Percentiles rank a stretch among this genome's conserved stretches.
These are phyloP conservation scores for Echeneis naucrates DNA, from an alignment of 2,797 vertebrate species.

Conservation along the genomic window DNA sequence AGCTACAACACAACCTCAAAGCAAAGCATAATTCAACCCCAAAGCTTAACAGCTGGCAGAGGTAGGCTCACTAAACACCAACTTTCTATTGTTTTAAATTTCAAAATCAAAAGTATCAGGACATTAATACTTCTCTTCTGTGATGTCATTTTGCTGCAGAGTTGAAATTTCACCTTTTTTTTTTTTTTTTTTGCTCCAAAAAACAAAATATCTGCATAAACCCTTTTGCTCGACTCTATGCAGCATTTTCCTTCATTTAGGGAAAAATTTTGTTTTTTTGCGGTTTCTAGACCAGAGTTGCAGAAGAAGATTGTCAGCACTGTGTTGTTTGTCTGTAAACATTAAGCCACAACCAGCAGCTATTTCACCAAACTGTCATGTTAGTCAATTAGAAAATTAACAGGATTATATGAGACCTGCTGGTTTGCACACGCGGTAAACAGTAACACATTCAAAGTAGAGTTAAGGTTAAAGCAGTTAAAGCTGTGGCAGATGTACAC, in stretches of 20 bases:
- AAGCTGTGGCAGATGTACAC: not conserved
- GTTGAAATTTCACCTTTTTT: not conserved
- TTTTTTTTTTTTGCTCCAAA: not conserved
- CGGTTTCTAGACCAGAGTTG: not conserved
- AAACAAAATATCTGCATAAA: not conserved
- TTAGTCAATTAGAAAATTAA: not conserved
- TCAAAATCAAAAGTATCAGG: not conserved
- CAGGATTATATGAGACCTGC: not conserved
- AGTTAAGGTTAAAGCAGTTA: slow-evolving; percentile 8
- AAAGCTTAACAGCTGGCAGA: not conserved
- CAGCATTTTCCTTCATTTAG: not conserved
- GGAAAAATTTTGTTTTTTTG: not conserved
- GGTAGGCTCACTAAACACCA: too few relatives aligned
- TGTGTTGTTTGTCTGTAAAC: not conserved
- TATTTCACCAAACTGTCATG: not conserved
- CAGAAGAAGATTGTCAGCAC: not conserved
- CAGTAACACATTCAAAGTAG: not conserved
- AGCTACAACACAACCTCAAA: not conserved
- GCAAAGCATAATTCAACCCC: too few relatives aligned
- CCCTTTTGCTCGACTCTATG: not conserved
- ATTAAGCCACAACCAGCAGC: not conserved
- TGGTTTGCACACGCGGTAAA: too few relatives aligned
- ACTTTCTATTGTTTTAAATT: not conserved
- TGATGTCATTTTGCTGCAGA: not conserved
- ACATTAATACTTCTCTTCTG: not conserved